phyloP scores from a whole-genome alignment of 2,797 vertebrate genomes.

The Garrulus glandarius region DNA sequence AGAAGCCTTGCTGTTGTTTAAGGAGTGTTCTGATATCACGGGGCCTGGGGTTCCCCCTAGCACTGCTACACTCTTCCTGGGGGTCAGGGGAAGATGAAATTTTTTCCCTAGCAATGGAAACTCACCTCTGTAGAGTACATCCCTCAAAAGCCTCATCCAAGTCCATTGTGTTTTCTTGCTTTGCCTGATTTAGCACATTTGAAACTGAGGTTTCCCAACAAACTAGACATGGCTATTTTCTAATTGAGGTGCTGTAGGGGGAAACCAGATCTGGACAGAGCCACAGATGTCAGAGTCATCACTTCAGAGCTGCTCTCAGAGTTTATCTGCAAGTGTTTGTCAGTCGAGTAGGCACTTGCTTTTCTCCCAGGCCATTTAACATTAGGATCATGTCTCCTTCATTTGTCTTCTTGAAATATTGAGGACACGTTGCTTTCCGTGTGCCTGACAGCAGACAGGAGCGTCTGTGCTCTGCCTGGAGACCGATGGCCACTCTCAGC shows the following conservation, averaged over 20 bases:
- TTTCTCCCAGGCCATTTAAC: conserved; percentile 22
- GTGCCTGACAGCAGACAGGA: conserved; percentile 45
- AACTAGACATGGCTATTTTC: background rate
- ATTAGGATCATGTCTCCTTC: conserved; percentile 13
- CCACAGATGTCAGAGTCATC: background rate
- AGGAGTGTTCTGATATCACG: background rate
- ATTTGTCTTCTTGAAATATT: conserved; percentile 40
- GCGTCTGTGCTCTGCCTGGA: background rate
- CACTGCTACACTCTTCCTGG: background rate
- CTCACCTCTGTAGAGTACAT: background rate
- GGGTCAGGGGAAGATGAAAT: background rate
- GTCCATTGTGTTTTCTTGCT: background rate
- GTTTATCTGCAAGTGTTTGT: background rate
- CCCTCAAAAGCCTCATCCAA: background rate
- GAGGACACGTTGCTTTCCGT: conserved; percentile 12
- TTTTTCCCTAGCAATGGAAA: background rate
- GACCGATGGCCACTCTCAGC: background rate
- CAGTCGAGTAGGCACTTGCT: background rate
- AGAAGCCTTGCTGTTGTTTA: background rate
- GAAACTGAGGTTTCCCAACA: background rate
- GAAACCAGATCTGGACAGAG: background rate
- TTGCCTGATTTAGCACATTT: background rate
- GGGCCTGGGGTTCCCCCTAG: background rate
- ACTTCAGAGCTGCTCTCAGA: background rate
- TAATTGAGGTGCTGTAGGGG: background rate